A percentile compares a stretch with the other conserved stretches of the same genome.
phyloP scores from a whole-genome alignment of 2,888 invertebrate species.

The Meteorus cinctellus region DNA sequence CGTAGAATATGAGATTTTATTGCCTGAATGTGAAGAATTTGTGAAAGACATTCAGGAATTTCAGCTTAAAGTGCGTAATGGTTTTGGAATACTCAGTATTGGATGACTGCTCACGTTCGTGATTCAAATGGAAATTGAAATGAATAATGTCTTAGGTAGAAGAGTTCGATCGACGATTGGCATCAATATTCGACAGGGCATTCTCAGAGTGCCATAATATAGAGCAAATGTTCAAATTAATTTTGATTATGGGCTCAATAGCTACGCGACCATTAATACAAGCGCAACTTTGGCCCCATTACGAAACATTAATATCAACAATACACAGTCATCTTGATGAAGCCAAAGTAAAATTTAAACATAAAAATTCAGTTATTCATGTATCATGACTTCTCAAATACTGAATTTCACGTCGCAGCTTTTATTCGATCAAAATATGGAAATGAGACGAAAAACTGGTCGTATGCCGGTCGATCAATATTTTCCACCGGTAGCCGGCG shows the following conservation, averaged over 20 bases:
- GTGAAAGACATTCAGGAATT: constrained; percentile 79
- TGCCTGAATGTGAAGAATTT: constrained; percentile 81
- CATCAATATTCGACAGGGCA: constrained; percentile 86
- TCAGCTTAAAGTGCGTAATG: constrained; percentile 73
- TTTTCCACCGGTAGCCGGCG: constrained; percentile 85
- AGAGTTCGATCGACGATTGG: constrained; percentile 85
- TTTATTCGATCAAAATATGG: constrained; percentile 59
- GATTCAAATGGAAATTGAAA: not conserved
- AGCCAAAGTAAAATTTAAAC: constrained; percentile 76
- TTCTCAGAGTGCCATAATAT: constrained; percentile 86
- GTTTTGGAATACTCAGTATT: not conserved
- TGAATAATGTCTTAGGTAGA: constrained; percentile 70
- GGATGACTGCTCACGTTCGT: not conserved
- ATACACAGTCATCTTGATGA: constrained; percentile 80
- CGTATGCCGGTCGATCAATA: constrained; percentile 77
- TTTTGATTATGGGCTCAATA: constrained; percentile 84
- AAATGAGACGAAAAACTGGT: constrained; percentile 46
- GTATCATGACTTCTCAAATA: constrained; percentile 11
- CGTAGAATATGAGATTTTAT: constrained; percentile 83
- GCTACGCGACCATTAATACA: constrained; percentile 84
- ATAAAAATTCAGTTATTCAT: not conserved
- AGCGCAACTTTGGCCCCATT: constrained; percentile 81
- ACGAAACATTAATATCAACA: constrained; percentile 78
- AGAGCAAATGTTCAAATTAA: constrained; percentile 79
- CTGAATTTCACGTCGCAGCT: constrained; percentile 51